phyloP scores from a whole-genome alignment of 35 echinoderm and acorn worm genomes.

The Lytechinus pictus region DNA sequence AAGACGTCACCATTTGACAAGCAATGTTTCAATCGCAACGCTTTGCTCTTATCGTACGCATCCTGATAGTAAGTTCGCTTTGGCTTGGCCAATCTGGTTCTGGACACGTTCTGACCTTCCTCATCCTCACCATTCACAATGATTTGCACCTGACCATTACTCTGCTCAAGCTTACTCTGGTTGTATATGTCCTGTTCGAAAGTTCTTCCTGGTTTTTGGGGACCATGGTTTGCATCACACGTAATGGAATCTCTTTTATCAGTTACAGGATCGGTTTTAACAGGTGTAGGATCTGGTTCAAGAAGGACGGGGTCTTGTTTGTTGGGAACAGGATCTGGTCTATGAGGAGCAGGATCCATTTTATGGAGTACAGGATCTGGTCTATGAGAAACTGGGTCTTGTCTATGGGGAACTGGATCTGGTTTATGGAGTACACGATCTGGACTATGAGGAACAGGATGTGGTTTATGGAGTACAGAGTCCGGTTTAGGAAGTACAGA shows the following conservation, averaged over 20 bases:
- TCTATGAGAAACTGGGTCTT: too few relatives aligned
- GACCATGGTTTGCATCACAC: background rate
- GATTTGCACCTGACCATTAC: background rate
- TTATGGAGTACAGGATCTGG: too few relatives aligned
- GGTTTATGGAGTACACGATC: too few relatives aligned
- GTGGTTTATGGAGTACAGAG: too few relatives aligned
- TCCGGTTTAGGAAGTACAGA: too few relatives aligned
- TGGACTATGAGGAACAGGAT: too few relatives aligned
- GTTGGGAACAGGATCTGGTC: too few relatives aligned
- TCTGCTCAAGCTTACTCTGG: background rate
- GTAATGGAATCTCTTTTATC: too few relatives aligned
- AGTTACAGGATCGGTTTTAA: too few relatives aligned
- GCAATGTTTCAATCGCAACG: background rate
- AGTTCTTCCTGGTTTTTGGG: constrained; percentile 13
- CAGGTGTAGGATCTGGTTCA: too few relatives aligned
- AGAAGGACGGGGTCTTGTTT: too few relatives aligned
- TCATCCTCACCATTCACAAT: background rate
- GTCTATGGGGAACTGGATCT: too few relatives aligned
- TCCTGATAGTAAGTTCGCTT: background rate
- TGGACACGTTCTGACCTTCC: background rate
- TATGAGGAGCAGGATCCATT: background rate
- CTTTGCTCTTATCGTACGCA: background rate
- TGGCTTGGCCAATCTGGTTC: background rate
- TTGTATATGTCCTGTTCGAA: constrained; percentile 35
- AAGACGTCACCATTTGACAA: constrained; percentile 26